Base-by-base conservation (phyloP, 2,888 invertebrate genomes). In the Temnothorax ravouxi region DNA sequence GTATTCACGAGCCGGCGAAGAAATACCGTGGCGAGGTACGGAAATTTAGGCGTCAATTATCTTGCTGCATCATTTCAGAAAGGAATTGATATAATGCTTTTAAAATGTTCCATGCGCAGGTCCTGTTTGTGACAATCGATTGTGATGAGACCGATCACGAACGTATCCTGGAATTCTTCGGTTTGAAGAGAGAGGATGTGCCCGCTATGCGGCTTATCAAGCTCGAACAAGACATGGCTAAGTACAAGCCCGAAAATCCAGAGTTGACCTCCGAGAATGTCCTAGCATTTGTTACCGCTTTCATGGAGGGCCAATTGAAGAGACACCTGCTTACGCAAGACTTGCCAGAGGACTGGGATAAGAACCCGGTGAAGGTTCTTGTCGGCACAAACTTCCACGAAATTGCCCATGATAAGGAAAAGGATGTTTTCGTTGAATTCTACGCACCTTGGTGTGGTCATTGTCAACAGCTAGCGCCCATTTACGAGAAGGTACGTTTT, bases 361-460 rank as follows among this genome's bases (percentile, higher is more conserved):
- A 98, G 94, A 96, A 97, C 91, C 98, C 99, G 79, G 99, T 99
- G 86, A 99, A 99, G 96, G 95, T 96, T 75, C 96, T 99, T 84
- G 99, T 99, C 81, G 97, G 99, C 88, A 97, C 97, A 94, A 99
- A 99, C 96, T 99, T 99, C 95, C 98, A 98, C 92, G 97, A 97
- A 90, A 97, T 99, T 90, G 99, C 97, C 72, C 96, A 98, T 89
- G 97, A 99, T 95, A 96, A 96, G 92, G 96, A 95, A 90, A 99
- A 99, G 96, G 97, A 97, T 93, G 99, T 99, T 72, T 96, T 99
- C 84, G 99, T 99, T 88, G 99, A 99, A 96, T 99, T 99, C 96
- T 99, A 99, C 95, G 99, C 99, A 77, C 99, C 99, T 86, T 99
- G 99, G 99, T 98, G 98, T 95, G 99, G 99, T 86, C 99, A 99